Evolutionary conservation across 2,113 vertebrate genomes (phyloP), one percentile per base, ranked within the genome.

Genomic region (Steatornis caripensis): DNA sequence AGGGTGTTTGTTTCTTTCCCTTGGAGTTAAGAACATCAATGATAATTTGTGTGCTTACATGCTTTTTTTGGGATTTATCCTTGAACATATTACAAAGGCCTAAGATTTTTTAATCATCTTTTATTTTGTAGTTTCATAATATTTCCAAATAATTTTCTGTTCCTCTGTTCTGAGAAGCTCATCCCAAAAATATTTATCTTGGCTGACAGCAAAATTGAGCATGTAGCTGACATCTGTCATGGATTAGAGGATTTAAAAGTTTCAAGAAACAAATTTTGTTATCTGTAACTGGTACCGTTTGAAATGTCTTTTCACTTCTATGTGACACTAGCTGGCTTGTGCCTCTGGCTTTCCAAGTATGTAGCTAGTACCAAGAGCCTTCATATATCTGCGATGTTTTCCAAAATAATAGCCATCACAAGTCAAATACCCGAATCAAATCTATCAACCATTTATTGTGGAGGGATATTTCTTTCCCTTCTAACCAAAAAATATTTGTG

Each of bases 101-200:
- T 0, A 0, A 77, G 26, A 65, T 77, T 94, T 91, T 95, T 91
- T 83, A 93, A 93, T 89, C n/a, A 49, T 77, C 45, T 88, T 91
- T 95, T 83, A 91, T 87, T 94, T 80, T 94, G 71, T 77, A 72
- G 82, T 90, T 94, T 93, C 79, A 90, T 94, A 94, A 89, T 94
- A 90, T 90, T 95, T 96, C 85, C 76, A 97, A 95, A 75, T 46
- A 93, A 55, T 87, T 92, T 94, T 92, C 43, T 91, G 43, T 90
- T 96, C 69, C 43, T n/a, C 17, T 84, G 30, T 60, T 92, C 71
- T 88, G 34, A 5, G 10, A 90, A 94, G 45, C 68, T 93, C 71
- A 96, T 94, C 68, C 36, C 75, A 43, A 91, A 94, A 96, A 92
- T 88, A 96, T 96, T 96, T 95, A 58, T 86, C 53, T 93, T 97